phyloP scores from a whole-genome alignment of 2,797 vertebrate species.

The Lacerta viridis region DNA sequence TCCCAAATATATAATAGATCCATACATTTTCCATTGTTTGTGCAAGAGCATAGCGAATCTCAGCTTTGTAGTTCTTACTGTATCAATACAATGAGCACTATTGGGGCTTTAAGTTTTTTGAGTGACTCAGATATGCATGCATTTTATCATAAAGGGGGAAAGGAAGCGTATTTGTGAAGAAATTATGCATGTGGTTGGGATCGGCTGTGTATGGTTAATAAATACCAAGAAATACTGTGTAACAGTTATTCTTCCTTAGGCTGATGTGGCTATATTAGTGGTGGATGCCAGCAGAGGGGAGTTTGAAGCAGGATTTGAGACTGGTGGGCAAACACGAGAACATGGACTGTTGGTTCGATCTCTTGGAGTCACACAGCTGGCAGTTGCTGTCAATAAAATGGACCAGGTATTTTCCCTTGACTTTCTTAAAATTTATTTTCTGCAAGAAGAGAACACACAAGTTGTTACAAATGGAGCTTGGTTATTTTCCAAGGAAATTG shows the following conservation, averaged over 20 bases:
- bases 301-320: conserved; percentile 98
- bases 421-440: neutral
- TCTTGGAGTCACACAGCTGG: conserved; percentile 96
- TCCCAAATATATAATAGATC: neutral
- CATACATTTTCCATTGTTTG: neutral
- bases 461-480: too few species aligned
- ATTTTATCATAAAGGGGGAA: neutral
- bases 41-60: neutral
- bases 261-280: conserved; percentile 95
- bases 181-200: neutral
- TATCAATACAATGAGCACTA: neutral
- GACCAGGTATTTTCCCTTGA: conserved; percentile 89
- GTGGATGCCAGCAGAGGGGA: conserved; percentile 97
- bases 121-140: neutral
- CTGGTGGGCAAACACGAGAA: conserved; percentile 96
- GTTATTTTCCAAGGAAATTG: too few species aligned
- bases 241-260: conserved; percentile 78
- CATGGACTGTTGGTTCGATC: conserved; percentile 96
- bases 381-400: conserved; percentile 99
- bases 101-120: neutral
- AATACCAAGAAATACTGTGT: neutral
- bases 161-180: neutral
- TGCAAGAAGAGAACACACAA: neutral
- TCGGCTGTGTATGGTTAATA: conserved; percentile 16
- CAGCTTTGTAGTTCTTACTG: neutral